These are phyloP conservation scores for Akabosia matsudoensis DNA, from an alignment of 1,140 invertebrate species.

Conservation along the genomic window DNA sequence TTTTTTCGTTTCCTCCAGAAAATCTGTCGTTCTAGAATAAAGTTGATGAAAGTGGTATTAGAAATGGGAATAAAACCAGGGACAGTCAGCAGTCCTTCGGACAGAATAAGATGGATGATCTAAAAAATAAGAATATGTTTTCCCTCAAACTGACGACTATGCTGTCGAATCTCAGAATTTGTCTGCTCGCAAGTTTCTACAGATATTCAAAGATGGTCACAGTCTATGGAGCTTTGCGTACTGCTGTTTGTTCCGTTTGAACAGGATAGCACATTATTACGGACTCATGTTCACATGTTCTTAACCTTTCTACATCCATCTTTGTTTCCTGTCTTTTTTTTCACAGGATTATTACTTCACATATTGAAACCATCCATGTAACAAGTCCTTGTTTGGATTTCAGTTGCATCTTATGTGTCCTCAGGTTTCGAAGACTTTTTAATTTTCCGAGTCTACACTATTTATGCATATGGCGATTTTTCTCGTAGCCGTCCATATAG, in stretches of 20 bases:
- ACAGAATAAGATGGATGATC: constrained; percentile 14
- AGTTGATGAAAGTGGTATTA: constrained; percentile 25
- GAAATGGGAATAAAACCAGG: background rate
- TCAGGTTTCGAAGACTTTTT: too few species aligned
- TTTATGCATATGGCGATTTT: too few species aligned
- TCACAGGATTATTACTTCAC: too few species aligned
- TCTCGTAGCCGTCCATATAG: too few species aligned
- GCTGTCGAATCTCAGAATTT: background rate
- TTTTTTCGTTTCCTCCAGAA: background rate
- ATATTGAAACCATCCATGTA: too few species aligned
- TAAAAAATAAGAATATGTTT: background rate
- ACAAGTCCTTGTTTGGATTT: too few species aligned
- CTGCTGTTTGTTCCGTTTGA: background rate
- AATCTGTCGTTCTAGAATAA: background rate
- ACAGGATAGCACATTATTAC: background rate
- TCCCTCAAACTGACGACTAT: background rate
- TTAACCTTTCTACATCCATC: too few species aligned
- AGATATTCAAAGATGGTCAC: background rate
- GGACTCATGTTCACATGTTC: too few species aligned
- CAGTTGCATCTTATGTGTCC: too few species aligned
- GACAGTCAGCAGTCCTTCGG: constrained; percentile 13
- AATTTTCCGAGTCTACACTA: too few species aligned
- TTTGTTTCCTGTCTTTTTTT: too few species aligned
- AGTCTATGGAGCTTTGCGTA: too few species aligned
- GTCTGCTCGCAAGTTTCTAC: background rate